Percentiles rank a stretch among this genome's conserved stretches.
phyloP scores from a whole-genome alignment of 2,797 vertebrate species.

The Anomalospiza imberbis region DNA sequence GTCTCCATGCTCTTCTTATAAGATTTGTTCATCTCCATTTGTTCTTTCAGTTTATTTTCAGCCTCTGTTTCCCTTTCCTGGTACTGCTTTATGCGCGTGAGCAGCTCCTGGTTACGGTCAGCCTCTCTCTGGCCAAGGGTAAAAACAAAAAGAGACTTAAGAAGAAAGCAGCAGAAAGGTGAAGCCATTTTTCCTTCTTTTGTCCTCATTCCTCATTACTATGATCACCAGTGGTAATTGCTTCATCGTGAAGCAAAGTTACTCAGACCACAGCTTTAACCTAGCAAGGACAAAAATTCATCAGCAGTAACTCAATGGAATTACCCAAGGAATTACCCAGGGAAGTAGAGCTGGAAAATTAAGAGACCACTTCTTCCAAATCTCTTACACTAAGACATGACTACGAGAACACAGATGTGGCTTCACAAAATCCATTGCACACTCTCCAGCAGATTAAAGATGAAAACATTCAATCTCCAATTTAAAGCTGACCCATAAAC shows the following conservation, averaged over 20 bases:
- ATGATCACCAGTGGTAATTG: neutral
- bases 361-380: neutral
- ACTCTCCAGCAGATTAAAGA: neutral
- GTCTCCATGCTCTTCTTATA: constrained; percentile 80
- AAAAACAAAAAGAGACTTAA: neutral
- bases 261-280: neutral
- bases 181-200: neutral
- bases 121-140: constrained; percentile 80
- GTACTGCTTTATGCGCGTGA: constrained; percentile 80
- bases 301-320: neutral
- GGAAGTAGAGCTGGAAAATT: neutral
- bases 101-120: constrained; percentile 87
- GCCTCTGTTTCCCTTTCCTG: constrained; percentile 82
- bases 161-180: neutral
- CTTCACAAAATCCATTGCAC: neutral
- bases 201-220: neutral
- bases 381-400: neutral
- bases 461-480: neutral
- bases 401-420: neutral
- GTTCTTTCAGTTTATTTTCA: constrained; percentile 78
- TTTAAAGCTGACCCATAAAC: neutral
- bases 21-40: constrained; percentile 77
- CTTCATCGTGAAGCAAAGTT: neutral
- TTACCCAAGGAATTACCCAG: neutral
- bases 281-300: neutral